These are phyloP conservation scores for Notodonta dromedarius DNA, from an alignment of 2,888 invertebrate genomes.

Conservation along the genomic window DNA sequence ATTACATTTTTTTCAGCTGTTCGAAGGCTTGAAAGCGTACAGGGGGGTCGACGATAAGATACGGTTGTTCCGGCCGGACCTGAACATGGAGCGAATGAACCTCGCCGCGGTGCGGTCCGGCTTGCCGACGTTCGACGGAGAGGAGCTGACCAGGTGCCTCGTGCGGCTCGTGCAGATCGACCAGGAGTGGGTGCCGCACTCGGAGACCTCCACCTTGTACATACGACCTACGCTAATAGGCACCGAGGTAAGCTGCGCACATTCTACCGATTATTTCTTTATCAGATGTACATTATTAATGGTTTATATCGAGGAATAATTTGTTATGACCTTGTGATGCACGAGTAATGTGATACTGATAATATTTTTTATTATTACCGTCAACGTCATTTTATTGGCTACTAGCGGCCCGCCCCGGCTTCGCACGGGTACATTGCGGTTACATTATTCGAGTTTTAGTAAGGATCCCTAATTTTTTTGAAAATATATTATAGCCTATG, in stretches of 20 bases:
- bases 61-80: slow-evolving; percentile 96
- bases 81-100: slow-evolving; percentile 98
- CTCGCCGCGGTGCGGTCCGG: slow-evolving; percentile 92
- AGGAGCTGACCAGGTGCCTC: slow-evolving; percentile 94
- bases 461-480: too few relatives aligned
- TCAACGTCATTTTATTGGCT: too few relatives aligned
- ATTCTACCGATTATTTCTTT: not conserved
- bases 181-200: slow-evolving; percentile 98
- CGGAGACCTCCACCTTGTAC: slow-evolving; percentile 95
- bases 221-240: slow-evolving; percentile 98
- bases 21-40: slow-evolving; percentile 99
- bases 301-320: not conserved
- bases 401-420: too few relatives aligned
- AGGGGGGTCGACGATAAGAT: slow-evolving; percentile 96
- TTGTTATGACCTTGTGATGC: not conserved
- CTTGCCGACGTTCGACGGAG: slow-evolving; percentile 94
- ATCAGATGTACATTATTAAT: not conserved
- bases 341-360: not conserved
- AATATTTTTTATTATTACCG: not conserved
- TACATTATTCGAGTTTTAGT: too few relatives aligned
- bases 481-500: too few relatives aligned
- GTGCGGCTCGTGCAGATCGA: slow-evolving; percentile 94
- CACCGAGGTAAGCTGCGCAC: slow-evolving; percentile 89
- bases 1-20: slow-evolving; percentile 86
- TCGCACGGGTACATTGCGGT: too few relatives aligned